Evolutionary conservation across 2,797 vertebrate species (phyloP), one percentile per base, ranked within the genome.

Genomic region (Tarsius wallacei): DNA sequence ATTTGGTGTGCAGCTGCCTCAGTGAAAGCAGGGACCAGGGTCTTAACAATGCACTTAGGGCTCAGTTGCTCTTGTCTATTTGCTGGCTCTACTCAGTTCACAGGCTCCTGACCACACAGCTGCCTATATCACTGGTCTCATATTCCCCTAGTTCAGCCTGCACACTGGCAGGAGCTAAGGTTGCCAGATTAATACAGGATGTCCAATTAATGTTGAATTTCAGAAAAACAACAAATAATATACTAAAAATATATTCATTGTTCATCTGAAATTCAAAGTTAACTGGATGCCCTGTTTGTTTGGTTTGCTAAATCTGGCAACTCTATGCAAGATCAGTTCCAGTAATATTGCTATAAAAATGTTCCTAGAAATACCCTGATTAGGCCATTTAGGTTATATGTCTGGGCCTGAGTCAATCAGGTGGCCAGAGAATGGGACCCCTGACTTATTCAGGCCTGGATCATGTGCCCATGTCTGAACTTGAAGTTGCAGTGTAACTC

Each of bases 281-380:
- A 93, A 90, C 15, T 33, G 13, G 5, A 9, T 53, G 21, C 6
- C 4, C 2, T 63, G n/a, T 81, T 57, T 73, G 3, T 47, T 47
- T 86, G 47, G 33, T 93, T 96, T 81, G 10, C 68, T 64, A 87
- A 83, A 90, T 68, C 51, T 82, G 66, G n/a, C 15, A 89, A 66
- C 17, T 77, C 68, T 61, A 84, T 1, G 19, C 1, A 31, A 85
- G 73, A 83, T 28, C 28, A 42, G 55, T 51, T 87, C 80, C 8
- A 63, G 61, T 15, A 91, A 63, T 7, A 76, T 42, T 68, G 49
- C 53, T 74, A 63, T 55, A 86, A 66, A 82, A 89, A 82, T 53
- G 36, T 61, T 28, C 31, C 57, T 31, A 42, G 70, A 89, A 77
- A 87, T 5, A 77, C 14, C 64, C 71, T 22, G 26, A 73, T 31